Evolutionary conservation across 2,888 invertebrate species (phyloP).

Genomic region (Amphipoea oculea): DNA sequence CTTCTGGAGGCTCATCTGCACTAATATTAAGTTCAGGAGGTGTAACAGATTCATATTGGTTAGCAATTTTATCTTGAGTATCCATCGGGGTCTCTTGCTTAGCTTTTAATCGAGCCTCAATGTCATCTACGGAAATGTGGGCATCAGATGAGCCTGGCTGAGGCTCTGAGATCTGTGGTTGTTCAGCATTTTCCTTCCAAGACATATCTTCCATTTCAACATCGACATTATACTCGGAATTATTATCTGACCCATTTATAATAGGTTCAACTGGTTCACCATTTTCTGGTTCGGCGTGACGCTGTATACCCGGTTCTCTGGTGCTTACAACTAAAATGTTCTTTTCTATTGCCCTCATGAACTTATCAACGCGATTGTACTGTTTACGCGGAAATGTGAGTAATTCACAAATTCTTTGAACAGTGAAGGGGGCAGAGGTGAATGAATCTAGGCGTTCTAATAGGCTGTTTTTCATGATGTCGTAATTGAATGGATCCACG

Average conservation of each 20-base stretch:
- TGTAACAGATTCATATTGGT: slow-evolving; percentile 81
- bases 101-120: slow-evolving; percentile 85
- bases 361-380: slow-evolving; percentile 98
- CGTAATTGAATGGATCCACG: slow-evolving; percentile 97
- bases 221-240: slow-evolving; percentile 89
- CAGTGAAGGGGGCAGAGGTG: slow-evolving; percentile 98
- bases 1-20: slow-evolving; percentile 71
- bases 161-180: slow-evolving; percentile 78
- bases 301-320: slow-evolving; percentile 92
- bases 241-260: slow-evolving; percentile 91
- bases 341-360: slow-evolving; percentile 99
- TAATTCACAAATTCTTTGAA: slow-evolving; percentile 98
- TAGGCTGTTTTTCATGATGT: slow-evolving; percentile 95
- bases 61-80: slow-evolving; percentile 76
- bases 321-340: slow-evolving; percentile 96
- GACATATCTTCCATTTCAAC: slow-evolving; percentile 90
- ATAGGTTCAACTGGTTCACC: slow-evolving; percentile 91
- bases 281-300: slow-evolving; percentile 92
- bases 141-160: slow-evolving; percentile 86
- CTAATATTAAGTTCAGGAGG: slow-evolving; percentile 79
- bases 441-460: slow-evolving; percentile 95
- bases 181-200: slow-evolving; percentile 85
- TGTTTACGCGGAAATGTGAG: slow-evolving; percentile 97
- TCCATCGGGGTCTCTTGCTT: slow-evolving; percentile 85
- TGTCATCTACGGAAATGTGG: slow-evolving; percentile 84